Evolutionary conservation across 2,797 vertebrate species (phyloP), one percentile per base, ranked within the genome.

Genomic region (Pipistrellus nathusii): DNA sequence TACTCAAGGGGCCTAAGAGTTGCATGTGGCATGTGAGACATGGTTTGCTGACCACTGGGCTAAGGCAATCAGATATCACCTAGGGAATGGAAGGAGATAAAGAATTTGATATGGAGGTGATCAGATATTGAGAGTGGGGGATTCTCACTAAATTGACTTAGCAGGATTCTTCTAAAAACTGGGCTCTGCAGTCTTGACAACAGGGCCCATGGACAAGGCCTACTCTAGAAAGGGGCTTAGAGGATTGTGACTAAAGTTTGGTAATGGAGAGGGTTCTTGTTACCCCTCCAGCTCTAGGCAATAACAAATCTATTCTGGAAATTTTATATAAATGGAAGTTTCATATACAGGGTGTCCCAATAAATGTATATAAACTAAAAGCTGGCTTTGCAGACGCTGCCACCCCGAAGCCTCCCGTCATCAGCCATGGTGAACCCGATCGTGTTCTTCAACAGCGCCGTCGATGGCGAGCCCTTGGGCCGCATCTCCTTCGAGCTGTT

Each of bases 91-190:
- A 35, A 32, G n/a, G 17, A 20, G 12, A 48, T 68, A 59, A 51
- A 51, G 48, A 51, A 51, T 51, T 51, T 51, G 14, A 59, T 89
- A 68, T 44, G 2, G 1, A 77, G 69, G 41, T 83, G 68, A 76
- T 46, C 53, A 84, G 64, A 81, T 44, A 76, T 64, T 13, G 20
- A 62, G 46, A 76, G 55, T 55, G 15, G 21, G n/a, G 18, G 38
- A n/a, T 78, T 69, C 82, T 77, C 20, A 13, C 30, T 55, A 57
- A 85, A 35, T 30, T 77, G 23, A 77, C 3, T 66, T 91, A 91
- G 35, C 10, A 77, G 53, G 44, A 78, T 78, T 78, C 72, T 93
- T 94, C 41, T 35, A 72, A 92, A 86, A 82, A 94, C 76, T 77
- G 51, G 48, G 76, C 46, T 68, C 75, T 38, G 20, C 27, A 20